phyloP scores from a whole-genome alignment of 1,140 invertebrate genomes.

The Diorhabda sublineata region DNA sequence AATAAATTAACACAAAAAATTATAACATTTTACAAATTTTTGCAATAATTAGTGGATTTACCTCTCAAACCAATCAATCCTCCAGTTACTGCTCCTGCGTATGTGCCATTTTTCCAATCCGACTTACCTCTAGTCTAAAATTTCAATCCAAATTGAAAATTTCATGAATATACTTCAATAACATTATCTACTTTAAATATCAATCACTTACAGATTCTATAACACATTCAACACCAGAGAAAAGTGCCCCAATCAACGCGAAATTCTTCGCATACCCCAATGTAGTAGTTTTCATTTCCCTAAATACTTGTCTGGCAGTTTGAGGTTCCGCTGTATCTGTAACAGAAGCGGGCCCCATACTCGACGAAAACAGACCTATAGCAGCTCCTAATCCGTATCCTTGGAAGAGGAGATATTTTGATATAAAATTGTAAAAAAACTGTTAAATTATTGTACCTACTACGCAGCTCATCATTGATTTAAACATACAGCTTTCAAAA shows the following conservation, averaged over 20 bases:
- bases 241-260: conserved; percentile 88
- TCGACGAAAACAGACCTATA: conserved; percentile 92
- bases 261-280: conserved; percentile 96
- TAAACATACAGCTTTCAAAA: conserved; percentile 91
- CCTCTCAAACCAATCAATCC: conserved; percentile 92
- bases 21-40: neutral
- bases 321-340: conserved; percentile 72
- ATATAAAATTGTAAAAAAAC: no score
- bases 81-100: conserved; percentile 89
- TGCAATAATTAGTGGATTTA: conserved; percentile 44
- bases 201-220: conserved; percentile 74
- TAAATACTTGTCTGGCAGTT: conserved; percentile 75
- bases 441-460: conserved; percentile 59
- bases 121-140: conserved; percentile 83
- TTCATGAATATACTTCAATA: neutral
- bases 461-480: conserved; percentile 84
- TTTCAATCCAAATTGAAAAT: neutral
- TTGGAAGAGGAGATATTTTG: conserved; percentile 39
- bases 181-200: conserved; percentile 8
- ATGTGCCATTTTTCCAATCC: conserved; percentile 95
- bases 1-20: conserved; percentile 43
- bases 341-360: conserved; percentile 84
- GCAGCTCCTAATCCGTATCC: conserved; percentile 91
- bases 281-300: conserved; percentile 89
- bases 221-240: conserved; percentile 87